Evolutionary conservation across 2,888 invertebrate genomes (phyloP), one percentile per base, ranked within the genome.

Genomic region (Pinctada fucata): DNA sequence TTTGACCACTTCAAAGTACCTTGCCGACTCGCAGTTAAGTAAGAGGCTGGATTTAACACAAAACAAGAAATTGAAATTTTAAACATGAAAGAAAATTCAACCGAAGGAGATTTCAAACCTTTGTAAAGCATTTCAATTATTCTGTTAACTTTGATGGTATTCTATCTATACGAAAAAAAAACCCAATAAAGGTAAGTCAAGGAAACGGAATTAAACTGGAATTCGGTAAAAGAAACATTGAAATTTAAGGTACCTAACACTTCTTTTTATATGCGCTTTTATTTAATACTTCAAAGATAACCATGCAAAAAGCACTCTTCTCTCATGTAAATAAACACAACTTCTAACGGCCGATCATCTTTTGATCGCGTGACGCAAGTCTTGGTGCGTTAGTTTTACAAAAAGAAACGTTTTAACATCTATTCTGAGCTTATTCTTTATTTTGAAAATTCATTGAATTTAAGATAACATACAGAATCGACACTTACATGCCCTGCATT

Each of bases 1-100:
- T 58, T 58, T 58, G 58, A 58, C 67, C 66, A 74, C 65, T n/a
- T 51, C 64, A 67, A 58, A 58, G 58, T 10, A 58, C 13, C 58
- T 58, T 58, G 13, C 58, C 58, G 58, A 6, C 6, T 58, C 58
- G 58, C 58, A 10, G 6, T 13, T 10, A 58, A 58, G 58, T 58
- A 6, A 6, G 58, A 58, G 8, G 58, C 13, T 58, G 58, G 13
- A 13, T 58, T 10, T 10, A 6, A 58, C 13, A 13, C 58, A 58
- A 58, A 58, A 13, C 6, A 58, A 58, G 58, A 58, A 58, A 58
- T 58, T 58, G 58, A 58, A 58, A 58, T 58, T 13, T 31, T 6
- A 58, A 58, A 10, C 13, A 10, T 58, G 13, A 58, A 58, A 58
- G 6, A 13, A 13, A 13, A 58, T 58, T 13, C 13, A 10, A 58